These are phyloP conservation scores for Rhombomys opimus DNA, from an alignment of 2,113 vertebrate species.

Conservation along the genomic window DNA sequence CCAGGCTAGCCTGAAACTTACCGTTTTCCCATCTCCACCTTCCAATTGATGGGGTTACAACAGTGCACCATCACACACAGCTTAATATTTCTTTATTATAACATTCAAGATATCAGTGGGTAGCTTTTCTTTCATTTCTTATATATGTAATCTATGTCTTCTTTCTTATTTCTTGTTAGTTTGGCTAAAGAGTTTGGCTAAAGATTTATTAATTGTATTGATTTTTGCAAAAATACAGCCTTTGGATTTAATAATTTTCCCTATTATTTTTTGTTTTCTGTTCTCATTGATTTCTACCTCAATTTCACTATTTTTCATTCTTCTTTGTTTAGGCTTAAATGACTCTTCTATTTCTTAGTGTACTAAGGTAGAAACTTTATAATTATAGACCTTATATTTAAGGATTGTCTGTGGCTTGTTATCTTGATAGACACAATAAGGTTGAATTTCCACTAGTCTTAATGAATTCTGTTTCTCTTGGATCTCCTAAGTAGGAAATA, in stretches of 20 bases:
- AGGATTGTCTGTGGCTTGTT: not conserved
- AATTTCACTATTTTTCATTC: constrained; percentile 39
- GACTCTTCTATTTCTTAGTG: constrained; percentile 5
- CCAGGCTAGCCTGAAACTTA: not conserved
- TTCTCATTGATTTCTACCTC: constrained; percentile 46
- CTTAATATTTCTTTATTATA: constrained; percentile 17
- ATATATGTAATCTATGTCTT: constrained; percentile 32
- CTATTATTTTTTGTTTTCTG: constrained; percentile 14
- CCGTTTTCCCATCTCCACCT: too few relatives aligned
- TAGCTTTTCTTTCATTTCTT: constrained; percentile 30
- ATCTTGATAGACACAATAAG: not conserved
- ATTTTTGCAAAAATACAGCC: constrained; percentile 43
- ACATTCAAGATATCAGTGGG: not conserved
- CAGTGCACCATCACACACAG: not conserved
- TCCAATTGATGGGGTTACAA: not conserved
- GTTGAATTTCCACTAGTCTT: constrained; percentile 13
- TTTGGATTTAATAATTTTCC: constrained; percentile 33
- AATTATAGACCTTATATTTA: constrained; percentile 32
- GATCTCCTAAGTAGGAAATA: constrained; percentile 1
- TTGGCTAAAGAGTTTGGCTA: not conserved
- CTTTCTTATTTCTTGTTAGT: not conserved
- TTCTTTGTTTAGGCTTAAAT: constrained; percentile 20
- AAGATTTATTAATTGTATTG: constrained; percentile 48
- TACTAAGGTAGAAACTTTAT: not conserved
- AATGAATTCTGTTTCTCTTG: constrained; percentile 21